A percentile compares a stretch with the other conserved stretches of the same genome.
Evolutionary conservation across 2,797 vertebrate species (phyloP).

Genomic region (Lepus oiostolus): DNA sequence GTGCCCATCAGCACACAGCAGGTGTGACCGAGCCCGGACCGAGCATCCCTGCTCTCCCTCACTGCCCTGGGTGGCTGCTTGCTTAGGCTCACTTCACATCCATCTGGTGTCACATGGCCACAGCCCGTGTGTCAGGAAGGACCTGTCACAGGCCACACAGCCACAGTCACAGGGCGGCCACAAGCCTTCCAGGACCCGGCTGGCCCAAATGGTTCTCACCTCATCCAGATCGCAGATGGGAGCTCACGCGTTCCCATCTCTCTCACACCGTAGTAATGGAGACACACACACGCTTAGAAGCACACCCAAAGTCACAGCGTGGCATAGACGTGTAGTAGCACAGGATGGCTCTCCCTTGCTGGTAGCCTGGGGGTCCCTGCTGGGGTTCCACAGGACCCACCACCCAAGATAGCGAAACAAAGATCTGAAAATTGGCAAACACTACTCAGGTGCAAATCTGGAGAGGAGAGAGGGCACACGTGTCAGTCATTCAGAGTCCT

Average conservation of each 20-base stretch:
- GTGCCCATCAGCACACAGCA: accelerated
- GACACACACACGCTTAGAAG: accelerated
- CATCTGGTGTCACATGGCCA: not conserved
- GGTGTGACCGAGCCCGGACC: not conserved
- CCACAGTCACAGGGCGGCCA: not conserved
- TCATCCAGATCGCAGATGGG: not conserved
- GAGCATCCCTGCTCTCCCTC: too few relatives aligned
- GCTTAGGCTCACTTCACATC: not conserved
- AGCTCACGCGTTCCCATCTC: not conserved
- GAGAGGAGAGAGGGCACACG: not conserved
- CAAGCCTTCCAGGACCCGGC: too few relatives aligned
- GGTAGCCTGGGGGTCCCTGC: not conserved
- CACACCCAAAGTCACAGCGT: too few relatives aligned
- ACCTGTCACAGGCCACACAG: not conserved
- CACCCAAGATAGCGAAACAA: not conserved
- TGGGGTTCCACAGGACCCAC: not conserved
- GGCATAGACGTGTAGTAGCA: accelerated
- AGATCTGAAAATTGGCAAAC: not conserved
- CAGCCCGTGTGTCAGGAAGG: not conserved
- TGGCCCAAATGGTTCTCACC: too few relatives aligned
- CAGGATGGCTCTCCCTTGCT: not conserved
- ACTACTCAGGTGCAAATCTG: too few relatives aligned
- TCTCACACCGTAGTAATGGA: not conserved
- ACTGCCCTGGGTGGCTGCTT: too few relatives aligned
- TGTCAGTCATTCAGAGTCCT: not conserved